These are phyloP conservation scores for Dynastes maya DNA, from an alignment of 2,888 invertebrate species.

Conservation along the genomic window DNA sequence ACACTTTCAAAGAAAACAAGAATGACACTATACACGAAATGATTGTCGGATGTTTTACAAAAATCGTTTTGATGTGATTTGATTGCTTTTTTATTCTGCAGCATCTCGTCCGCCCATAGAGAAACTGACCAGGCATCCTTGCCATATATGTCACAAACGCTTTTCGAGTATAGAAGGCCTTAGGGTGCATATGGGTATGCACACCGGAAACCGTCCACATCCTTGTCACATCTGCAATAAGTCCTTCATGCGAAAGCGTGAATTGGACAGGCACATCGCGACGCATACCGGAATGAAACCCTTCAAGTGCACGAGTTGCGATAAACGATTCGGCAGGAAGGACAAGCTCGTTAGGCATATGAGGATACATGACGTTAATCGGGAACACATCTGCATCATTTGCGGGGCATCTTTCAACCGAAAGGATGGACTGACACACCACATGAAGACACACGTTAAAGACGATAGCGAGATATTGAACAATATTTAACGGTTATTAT, in stretches of 20 bases:
- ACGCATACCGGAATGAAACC: conserved; percentile 80
- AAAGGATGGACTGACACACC: conserved; percentile 75
- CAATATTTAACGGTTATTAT: conserved; percentile 27
- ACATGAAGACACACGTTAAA: conserved; percentile 73
- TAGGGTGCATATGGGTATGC: conserved; percentile 72
- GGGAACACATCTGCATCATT: conserved; percentile 73
- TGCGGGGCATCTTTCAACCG: conserved; percentile 77
- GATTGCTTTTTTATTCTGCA: conserved; percentile 29
- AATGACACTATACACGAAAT: too few species aligned
- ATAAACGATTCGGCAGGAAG: conserved; percentile 79
- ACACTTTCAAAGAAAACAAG: too few species aligned
- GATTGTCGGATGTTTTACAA: too few species aligned
- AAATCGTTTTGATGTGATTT: not conserved
- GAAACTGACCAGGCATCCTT: conserved; percentile 59
- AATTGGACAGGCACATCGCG: conserved; percentile 79
- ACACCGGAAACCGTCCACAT: conserved; percentile 73
- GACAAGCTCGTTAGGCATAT: conserved; percentile 81
- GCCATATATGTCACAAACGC: conserved; percentile 63
- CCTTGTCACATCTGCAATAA: conserved; percentile 80
- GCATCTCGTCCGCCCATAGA: conserved; percentile 50
- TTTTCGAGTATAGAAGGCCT: conserved; percentile 62
- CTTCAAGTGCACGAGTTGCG: conserved; percentile 79
- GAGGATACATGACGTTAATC: conserved; percentile 75
- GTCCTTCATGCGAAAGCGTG: conserved; percentile 79
- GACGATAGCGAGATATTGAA: conserved; percentile 47